phyloP scores from a whole-genome alignment of 2,888 invertebrate genomes.

The Trilocha varians region DNA sequence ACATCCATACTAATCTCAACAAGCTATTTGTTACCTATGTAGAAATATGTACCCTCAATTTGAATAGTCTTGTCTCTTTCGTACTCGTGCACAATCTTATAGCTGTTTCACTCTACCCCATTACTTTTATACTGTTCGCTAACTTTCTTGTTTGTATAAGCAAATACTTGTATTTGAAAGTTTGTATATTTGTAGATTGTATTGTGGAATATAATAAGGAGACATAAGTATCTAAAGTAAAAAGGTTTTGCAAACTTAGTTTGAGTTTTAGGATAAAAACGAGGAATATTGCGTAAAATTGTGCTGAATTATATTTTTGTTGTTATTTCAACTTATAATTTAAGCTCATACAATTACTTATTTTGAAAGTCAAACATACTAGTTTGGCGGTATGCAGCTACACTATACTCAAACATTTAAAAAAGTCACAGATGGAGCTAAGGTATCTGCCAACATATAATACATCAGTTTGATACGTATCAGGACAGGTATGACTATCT shows the following conservation, averaged over 20 bases:
- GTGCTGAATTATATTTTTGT: no score
- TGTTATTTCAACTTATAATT: no score
- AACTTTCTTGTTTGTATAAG: conserved; percentile 74
- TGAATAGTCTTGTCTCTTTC: conserved; percentile 62
- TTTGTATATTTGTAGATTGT: conserved; percentile 70
- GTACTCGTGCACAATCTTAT: conserved; percentile 23
- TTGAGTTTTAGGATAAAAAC: background rate
- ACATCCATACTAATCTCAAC: conserved; percentile 62
- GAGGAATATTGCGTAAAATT: no score
- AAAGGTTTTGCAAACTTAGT: conserved; percentile 18
- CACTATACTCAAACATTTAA: no score
- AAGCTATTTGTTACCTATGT: conserved; percentile 72
- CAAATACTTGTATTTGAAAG: conserved; percentile 73
- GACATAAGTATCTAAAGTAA: conserved; percentile 23
- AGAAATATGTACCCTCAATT: conserved; percentile 74
- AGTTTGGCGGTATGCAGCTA: no score
- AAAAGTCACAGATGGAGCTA: no score
- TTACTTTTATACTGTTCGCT: conserved; percentile 74
- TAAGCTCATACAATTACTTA: no score
- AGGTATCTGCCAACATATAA: no score
- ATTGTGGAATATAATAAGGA: conserved; percentile 55
- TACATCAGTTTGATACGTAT: no score
- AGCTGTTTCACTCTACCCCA: conserved; percentile 58
- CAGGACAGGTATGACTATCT: no score
- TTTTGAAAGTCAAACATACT: no score